Base-by-base conservation (phyloP, 92 coral and sea anemone species). In the Porites lobata region DNA sequence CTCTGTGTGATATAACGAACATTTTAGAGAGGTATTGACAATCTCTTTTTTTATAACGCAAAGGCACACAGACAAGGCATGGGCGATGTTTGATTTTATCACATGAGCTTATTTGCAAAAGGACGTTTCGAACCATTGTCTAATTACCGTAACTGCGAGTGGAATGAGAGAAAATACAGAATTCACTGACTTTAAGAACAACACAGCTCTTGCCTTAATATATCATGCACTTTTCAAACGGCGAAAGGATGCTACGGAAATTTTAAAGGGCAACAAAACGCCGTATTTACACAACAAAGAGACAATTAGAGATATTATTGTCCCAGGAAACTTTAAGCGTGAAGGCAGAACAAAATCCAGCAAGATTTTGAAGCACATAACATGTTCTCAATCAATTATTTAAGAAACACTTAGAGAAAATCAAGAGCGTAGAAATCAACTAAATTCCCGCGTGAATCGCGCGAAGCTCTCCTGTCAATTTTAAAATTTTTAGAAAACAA, bases 241-340 rank as follows among this genome's bases (percentile, higher is more conserved):
- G 47, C 5, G 19, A 64, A 80, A 5, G 24, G 50, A 19, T 17
- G 9, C 10, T 20, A 17, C 13, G 7, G 14, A 29, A 13, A 9
- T 26, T 61, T 63, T 43, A 1, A 56, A 18, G 47, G 4, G 14
- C 74, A 67, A 47, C 22, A 32, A 67, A 10, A 20, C 47, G 9
- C 52, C 3, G 20, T 72, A 52, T 69, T 54, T 24, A 57, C 59
- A 71, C 76, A 81, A 81, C 76, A 82, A 70, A 70, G 66, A 59
- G 43, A 7, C 78, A 47, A 70, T 71, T 59, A 43, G 58, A 57
- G 50, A 38, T 38, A 69, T 56, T 75, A 69, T 70, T n/a, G 75
- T 19, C 29, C 17, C 1, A 56, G 13, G 8, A 70, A n/a, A 32
- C 68, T 81, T 69, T 11, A 24, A 13, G 7, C n/a, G 13, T 21